Evolutionary conservation across 2,113 vertebrate species (phyloP), one percentile per base, ranked within the genome.

Genomic region (Empidonax alnorum): DNA sequence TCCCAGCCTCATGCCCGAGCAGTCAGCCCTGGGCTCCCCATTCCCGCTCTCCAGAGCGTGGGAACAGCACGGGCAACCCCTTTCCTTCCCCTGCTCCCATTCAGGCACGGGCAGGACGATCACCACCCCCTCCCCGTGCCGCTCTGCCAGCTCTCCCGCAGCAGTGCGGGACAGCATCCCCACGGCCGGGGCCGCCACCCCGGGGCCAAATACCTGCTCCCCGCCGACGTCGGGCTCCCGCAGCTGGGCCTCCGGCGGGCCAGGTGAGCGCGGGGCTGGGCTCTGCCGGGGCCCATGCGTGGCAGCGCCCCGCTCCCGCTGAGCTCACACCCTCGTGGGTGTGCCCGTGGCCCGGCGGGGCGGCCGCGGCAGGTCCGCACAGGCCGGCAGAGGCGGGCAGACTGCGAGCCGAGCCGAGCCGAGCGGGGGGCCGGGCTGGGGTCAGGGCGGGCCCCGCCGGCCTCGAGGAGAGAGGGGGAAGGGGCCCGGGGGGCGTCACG

Each of bases 361-460:
- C 67, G 49, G 82, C 67, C 30, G 30, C 84, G 75, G 85, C 96
- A 96, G 94, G 96, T 93, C 94, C 52, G 88, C 84, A 93, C 96
- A 95, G 82, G 96, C 87, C 71, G 37, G 84, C 63, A 47, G 83
- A 68, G 86, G 94, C 83, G 37, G 86, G 86, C 86, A 23, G 44
- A 77, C 59, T 50, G 9, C 53, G 55, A 28, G 75, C 30, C 10
- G 31, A 52, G 55, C 39, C 13, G 80, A 9, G 81, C 46, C 39
- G 39, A 39, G 35, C 35, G n/a, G 85, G 84, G 76, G 86, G 86
- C 86, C 77, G 86, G 86, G 77, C 86, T 2, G 86, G 86, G 86
- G 86, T 89, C 86, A 81, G 86, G 88, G 88, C 73, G 73, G 88
- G 88, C 69, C 93, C 77, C 5, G 28, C 52, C 41, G 46, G 67